A percentile compares a stretch with the other conserved stretches of the same genome.
phyloP scores from a whole-genome alignment of 2,113 vertebrate genomes.

The Mastomys natalensis region DNA sequence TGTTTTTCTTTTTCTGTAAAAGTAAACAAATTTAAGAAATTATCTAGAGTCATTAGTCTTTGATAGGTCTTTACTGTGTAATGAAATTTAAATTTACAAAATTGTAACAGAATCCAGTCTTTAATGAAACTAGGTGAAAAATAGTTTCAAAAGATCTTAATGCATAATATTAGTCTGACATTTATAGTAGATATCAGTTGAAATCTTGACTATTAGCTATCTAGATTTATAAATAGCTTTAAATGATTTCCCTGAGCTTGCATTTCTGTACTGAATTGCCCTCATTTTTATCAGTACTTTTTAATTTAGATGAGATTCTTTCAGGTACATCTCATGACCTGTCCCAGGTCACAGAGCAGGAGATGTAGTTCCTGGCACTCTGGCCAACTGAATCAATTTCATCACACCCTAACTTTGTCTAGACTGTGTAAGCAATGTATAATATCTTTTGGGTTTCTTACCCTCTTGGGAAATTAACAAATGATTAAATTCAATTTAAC shows the following conservation, averaged over 20 bases:
- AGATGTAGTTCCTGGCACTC: not conserved
- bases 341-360: not conserved
- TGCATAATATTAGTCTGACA: not conserved
- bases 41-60: not conserved
- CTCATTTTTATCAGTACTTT: not conserved
- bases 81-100: not conserved
- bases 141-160: not conserved
- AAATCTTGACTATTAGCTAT: not conserved
- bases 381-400: not conserved
- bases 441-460: not conserved
- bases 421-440: accelerated
- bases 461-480: not conserved
- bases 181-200: not conserved
- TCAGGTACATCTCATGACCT: not conserved
- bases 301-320: not conserved
- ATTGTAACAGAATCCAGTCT: not conserved
- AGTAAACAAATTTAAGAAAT: not conserved
- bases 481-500: not conserved
- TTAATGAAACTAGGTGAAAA: not conserved
- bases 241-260: not conserved
- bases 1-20: not conserved
- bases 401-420: not conserved
- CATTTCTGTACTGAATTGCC: not conserved
- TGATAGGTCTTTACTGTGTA: not conserved
- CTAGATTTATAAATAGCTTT: not conserved